Base-by-base conservation (phyloP, 1,140 invertebrate species). In the Papilio polyxenes region DNA sequence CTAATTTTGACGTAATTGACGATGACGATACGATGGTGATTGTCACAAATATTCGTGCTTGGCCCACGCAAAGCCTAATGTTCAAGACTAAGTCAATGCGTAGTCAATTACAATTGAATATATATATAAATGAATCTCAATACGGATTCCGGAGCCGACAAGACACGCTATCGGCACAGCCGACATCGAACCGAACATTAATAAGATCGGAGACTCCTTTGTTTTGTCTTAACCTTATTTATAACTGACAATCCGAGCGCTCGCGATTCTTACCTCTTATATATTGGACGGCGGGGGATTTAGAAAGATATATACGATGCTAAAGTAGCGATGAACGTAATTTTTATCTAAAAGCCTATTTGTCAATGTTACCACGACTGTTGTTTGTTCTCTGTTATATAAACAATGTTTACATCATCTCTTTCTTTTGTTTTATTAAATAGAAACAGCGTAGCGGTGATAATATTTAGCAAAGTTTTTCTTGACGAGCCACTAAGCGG, bases 151-250 rank as follows among this genome's bases (percentile, higher is more conserved):
- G 23, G 11, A 37, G 65, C 13, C 65, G 65, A 69, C 51, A 62
- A 62, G 20, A n/a, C 49, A 17, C 40, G 76, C 51, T 65, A 80
- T 80, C 37, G 56, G 17, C 77, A 6, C 40, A 65, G 40, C n/a
- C 77, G 82, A 88, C 87, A 83, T 87, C 88, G 86, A 87, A 88
- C 84, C 83, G 82, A 69, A 89, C 88, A 87, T 89, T 90, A 89
- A 90, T 89, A 87, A 84, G 84, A 87, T 88, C 86, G 83, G 83
- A 56, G 83, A 80, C 84, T 85, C 87, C 85, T 89, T 90, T 90
- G 88, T 90, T 90, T 89, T 87, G 88, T 89, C 86, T 85, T 82
- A 83, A 82, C 83, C 83, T 87, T 87, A 90, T 90, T 89, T 90
- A 89, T 89, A 88, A 86, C 80, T 82, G 82, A 82, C 83, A 80